Conservation (phyloP, 2,888 invertebrate species). For the Helicoverpa assulta region DNA sequence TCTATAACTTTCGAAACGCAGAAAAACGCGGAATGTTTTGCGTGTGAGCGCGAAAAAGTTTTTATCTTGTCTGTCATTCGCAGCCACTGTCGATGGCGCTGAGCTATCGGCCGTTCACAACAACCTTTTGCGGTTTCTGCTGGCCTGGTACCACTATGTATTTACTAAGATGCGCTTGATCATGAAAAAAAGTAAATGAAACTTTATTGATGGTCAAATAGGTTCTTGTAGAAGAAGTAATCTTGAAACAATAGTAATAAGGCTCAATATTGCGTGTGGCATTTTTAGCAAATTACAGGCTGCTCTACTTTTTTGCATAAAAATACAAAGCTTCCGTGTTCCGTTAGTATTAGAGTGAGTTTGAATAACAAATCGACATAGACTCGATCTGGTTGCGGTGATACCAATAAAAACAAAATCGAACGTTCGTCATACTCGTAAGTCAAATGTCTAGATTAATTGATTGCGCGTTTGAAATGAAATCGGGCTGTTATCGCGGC, state of each 20-base stretch:
- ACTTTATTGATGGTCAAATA: conserved; percentile 67
- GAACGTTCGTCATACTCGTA: conserved; percentile 49
- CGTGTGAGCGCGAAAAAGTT: conserved; percentile 47
- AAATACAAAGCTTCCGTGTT: conserved; percentile 48
- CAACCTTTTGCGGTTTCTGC: conserved; percentile 77
- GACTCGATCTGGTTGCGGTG: conserved; percentile 30
- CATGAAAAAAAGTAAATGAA: conserved; percentile 82
- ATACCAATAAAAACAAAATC: conserved; percentile 60
- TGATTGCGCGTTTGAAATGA: conserved; percentile 67
- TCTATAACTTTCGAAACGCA: conserved; percentile 37
- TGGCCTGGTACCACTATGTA: conserved; percentile 87
- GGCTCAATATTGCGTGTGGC: conserved; percentile 47
- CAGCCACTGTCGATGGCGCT: conserved; percentile 65
- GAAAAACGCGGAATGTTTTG: conserved; percentile 46
- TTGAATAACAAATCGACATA: conserved; percentile 40
- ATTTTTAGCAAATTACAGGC: conserved; percentile 65
- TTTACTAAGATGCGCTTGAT: conserved; percentile 85
- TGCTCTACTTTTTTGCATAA: conserved; percentile 65
- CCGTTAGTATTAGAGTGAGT: conserved; percentile 49
- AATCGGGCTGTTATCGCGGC: conserved; percentile 64
- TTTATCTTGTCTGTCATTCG: conserved; percentile 68
- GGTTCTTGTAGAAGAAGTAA: conserved; percentile 40
- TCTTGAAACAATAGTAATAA: conserved; percentile 40
- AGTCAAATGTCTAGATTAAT: conserved; percentile 66
- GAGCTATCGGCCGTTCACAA: conserved; percentile 59